Evolutionary conservation across 2,888 invertebrate species (phyloP).

Genomic region (Drosophila recens): DNA sequence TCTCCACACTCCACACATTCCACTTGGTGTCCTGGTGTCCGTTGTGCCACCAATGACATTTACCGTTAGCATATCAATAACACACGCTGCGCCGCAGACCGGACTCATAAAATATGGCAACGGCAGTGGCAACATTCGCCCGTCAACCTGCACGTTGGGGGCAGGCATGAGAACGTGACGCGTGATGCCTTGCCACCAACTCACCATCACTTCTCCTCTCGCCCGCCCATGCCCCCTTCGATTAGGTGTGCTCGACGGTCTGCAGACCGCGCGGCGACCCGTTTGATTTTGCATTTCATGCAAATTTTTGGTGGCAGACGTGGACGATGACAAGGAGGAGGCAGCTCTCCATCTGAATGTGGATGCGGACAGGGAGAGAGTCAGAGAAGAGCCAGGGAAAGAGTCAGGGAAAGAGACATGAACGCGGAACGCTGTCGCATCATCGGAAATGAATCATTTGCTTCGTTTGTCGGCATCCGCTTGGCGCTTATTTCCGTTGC

Average conservation of each 20-base stretch:
- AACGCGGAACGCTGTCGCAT: constrained; percentile 75
- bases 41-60: constrained; percentile 55
- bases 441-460: constrained; percentile 85
- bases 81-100: constrained; percentile 67
- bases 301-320: constrained; percentile 73
- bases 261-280: constrained; percentile 30
- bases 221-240: constrained; percentile 3
- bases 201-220: background rate
- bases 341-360: background rate
- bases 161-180: constrained; percentile 43
- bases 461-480: constrained; percentile 85
- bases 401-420: constrained; percentile 22
- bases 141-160: constrained; percentile 54
- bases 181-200: constrained; percentile 43
- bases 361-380: background rate
- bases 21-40: background rate
- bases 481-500: constrained; percentile 84
- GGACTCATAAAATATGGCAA: constrained; percentile 79
- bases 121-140: constrained; percentile 63
- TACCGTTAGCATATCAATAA: constrained; percentile 82
- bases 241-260: constrained; percentile 30
- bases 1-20: background rate
- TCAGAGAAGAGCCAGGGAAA: background rate
- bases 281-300: constrained; percentile 79
- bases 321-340: constrained; percentile 47